Evolutionary conservation across 1,140 invertebrate genomes (phyloP), one percentile per base, ranked within the genome.

Genomic region (Harlomillsia oculata): DNA sequence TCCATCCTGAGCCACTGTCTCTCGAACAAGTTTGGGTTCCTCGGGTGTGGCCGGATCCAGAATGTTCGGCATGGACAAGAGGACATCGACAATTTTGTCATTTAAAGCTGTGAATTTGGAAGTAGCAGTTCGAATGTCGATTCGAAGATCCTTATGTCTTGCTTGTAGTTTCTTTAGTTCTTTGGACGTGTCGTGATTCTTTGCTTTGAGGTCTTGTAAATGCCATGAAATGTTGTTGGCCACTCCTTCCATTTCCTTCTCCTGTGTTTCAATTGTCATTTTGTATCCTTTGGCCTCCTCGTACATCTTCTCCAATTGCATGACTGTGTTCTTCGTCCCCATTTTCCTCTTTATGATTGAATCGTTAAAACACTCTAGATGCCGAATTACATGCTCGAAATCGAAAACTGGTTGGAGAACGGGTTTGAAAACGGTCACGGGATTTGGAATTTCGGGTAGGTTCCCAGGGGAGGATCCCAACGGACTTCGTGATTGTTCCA

Each of bases 51-150:
- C 70, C n/a, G 69, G 50, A 70, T 86, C 79, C 20, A 86, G 63
- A 48, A 67, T 60, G 66, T 83, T 85, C 0, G 85, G 84, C 43
- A 87, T 63, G 65, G 74, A 74, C 36, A 86, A 71, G 0, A 80
- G 72, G 46, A 70, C 69, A 64, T 82, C 79, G 65, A 84, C 79
- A 37, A 84, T 64, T 14, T 75, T 67, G 75, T 79, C 36, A 84
- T 66, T 52, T 67, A 72, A 67, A 75, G 80, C 18, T 80, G 56
- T 56, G 16, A 56, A 65, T 16, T 53, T 20, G 6, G 8, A 14
- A 13, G 13, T 49, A 8, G 56, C 49, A 8, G 13, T 23, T 20
- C 59, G 29, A 3, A 59, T 61, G 55, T 84, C 80, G 21, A 80
- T 73, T 63, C 78, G 78, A 0, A 84, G 28, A 11, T 78, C 55